Evolutionary conservation across 2,113 vertebrate genomes (phyloP).

Genomic region (Pelvicachromis taeniatus): DNA sequence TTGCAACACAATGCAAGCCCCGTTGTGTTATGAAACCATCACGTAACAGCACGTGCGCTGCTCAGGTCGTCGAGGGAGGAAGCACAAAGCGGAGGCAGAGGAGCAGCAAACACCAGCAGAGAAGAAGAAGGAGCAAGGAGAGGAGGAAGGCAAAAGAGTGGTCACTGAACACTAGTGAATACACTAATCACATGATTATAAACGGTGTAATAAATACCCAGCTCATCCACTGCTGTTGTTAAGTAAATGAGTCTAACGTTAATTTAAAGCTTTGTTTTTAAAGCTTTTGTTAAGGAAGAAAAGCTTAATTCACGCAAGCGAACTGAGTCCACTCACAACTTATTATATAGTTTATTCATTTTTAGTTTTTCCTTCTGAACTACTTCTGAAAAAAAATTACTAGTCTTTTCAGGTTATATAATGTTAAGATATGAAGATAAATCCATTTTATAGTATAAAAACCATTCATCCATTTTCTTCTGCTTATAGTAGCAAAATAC

Average conservation of each 20-base stretch:
- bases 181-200: not conserved
- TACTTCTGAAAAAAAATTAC: not conserved
- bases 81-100: slow-evolving; percentile 56
- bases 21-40: not conserved
- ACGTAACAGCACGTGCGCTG: not conserved
- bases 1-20: not conserved
- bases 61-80: slow-evolving; percentile 58
- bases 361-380: not conserved
- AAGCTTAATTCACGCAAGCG: too few species aligned
- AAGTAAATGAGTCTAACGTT: too few species aligned
- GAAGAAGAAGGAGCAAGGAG: slow-evolving; percentile 7
- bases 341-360: not conserved
- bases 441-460: not conserved
- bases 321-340: not conserved
- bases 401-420: not conserved
- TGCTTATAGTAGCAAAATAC: not conserved
- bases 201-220: not conserved
- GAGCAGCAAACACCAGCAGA: slow-evolving; percentile 14
- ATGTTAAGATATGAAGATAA: not conserved
- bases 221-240: not conserved
- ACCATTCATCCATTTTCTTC: not conserved
- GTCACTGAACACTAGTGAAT: slow-evolving; percentile 87
- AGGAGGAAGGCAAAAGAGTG: slow-evolving; percentile 51
- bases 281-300: too few species aligned
- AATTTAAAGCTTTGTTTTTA: too few species aligned